These are phyloP conservation scores for Drosophila chauvacae DNA, from an alignment of 1,140 invertebrate genomes.

Conservation along the genomic window DNA sequence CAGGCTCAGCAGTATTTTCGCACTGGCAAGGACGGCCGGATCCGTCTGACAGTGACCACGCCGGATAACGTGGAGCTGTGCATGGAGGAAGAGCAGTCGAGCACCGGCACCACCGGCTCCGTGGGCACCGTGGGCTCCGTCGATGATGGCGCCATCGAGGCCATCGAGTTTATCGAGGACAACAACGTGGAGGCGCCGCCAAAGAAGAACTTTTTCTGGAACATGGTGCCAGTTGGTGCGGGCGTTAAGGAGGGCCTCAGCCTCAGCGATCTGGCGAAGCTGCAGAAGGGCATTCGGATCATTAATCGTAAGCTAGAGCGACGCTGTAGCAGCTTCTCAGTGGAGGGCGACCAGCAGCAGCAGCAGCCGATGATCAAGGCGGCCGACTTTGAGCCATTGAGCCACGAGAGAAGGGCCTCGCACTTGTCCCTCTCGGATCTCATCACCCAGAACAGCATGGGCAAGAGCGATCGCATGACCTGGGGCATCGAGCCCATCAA, in stretches of 20 bases:
- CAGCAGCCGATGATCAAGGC: slow-evolving; percentile 9
- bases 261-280: slow-evolving; percentile 68
- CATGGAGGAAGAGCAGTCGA: slow-evolving; percentile 74
- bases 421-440: slow-evolving; percentile 77
- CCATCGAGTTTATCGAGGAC: slow-evolving; percentile 66
- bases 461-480: slow-evolving; percentile 80
- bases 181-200: slow-evolving; percentile 25
- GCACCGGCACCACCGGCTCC: slow-evolving; percentile 36
- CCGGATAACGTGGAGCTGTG: slow-evolving; percentile 79
- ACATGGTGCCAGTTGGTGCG: slow-evolving; percentile 61
- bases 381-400: slow-evolving; percentile 30
- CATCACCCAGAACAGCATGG: slow-evolving; percentile 84
- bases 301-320: slow-evolving; percentile 71
- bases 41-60: slow-evolving; percentile 76
- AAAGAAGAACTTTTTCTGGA: slow-evolving; percentile 80
- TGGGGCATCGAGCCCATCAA: slow-evolving; percentile 84
- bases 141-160: slow-evolving; percentile 78
- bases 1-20: slow-evolving; percentile 60
- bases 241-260: slow-evolving; percentile 77
- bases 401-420: slow-evolving; percentile 51
- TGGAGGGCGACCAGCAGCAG: slow-evolving; percentile 52
- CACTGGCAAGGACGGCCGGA: slow-evolving; percentile 66
- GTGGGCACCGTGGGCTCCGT: slow-evolving; percentile 49
- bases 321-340: slow-evolving; percentile 64
- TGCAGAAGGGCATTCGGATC: slow-evolving; percentile 67